A percentile compares a stretch with the other conserved stretches of the same genome.
phyloP scores from a whole-genome alignment of 2,888 invertebrate genomes.

The Caenorhabditis doughertyi region DNA sequence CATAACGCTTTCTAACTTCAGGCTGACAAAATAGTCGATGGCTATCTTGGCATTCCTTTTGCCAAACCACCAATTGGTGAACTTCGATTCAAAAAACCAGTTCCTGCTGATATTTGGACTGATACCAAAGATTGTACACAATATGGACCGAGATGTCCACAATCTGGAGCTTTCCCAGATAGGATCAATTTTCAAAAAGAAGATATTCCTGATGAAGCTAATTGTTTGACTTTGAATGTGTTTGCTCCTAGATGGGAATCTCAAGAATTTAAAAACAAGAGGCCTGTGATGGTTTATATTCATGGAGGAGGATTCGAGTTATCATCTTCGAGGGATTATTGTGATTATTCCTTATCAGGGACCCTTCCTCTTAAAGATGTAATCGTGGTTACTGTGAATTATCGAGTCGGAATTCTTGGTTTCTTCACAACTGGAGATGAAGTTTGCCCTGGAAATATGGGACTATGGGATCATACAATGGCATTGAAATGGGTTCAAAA shows the following conservation, averaged over 20 bases:
- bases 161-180: slow-evolving; percentile 63
- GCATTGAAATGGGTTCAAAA: slow-evolving; percentile 80
- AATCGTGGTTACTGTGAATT: slow-evolving; percentile 74
- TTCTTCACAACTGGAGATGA: slow-evolving; percentile 70
- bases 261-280: slow-evolving; percentile 52
- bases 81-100: slow-evolving; percentile 69
- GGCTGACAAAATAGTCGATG: slow-evolving; percentile 57
- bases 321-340: slow-evolving; percentile 38
- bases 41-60: slow-evolving; percentile 68
- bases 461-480: slow-evolving; percentile 79
- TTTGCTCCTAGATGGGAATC: slow-evolving; percentile 71
- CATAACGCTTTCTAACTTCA: slow-evolving; percentile 9
- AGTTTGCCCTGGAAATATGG: slow-evolving; percentile 73
- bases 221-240: slow-evolving; percentile 72
- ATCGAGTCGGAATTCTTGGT: slow-evolving; percentile 77
- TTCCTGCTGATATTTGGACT: slow-evolving; percentile 65
- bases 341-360: slow-evolving; percentile 51
- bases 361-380: slow-evolving; percentile 77
- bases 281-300: slow-evolving; percentile 73
- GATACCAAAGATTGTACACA: slow-evolving; percentile 64
- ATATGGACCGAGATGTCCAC: slow-evolving; percentile 73
- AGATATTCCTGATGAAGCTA: slow-evolving; percentile 57
- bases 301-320: slow-evolving; percentile 74
- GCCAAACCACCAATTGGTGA: slow-evolving; percentile 68
- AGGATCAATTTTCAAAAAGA: slow-evolving; percentile 49